Evolutionary conservation across 2,888 invertebrate genomes (phyloP), one percentile per base, ranked within the genome.

Genomic region (Apodemia zela): DNA sequence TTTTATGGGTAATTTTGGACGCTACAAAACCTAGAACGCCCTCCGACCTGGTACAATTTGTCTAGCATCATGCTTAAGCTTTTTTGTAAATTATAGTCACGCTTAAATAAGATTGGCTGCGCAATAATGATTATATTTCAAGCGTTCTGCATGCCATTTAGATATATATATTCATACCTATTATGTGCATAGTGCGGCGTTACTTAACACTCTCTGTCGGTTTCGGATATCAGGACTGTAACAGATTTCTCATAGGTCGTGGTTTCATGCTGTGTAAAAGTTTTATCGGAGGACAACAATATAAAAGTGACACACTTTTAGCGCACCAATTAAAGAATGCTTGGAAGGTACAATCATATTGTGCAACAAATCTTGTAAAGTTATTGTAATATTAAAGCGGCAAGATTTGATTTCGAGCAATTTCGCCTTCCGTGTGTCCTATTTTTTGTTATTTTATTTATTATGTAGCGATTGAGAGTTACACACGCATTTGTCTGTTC

Each of bases 131-230:
- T 90, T 89, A 86, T 89, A 91, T 89, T 90, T 89, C 91, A 91
- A 90, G 89, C 90, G 89, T 91, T 91, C 91, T 91, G 90, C 90
- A 91, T 91, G 90, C 89, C 89, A 89, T 88, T 91, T 91, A 91
- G 91, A 91, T 88, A 84, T 87, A 87, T 89, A 86, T 90, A 89
- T 89, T 87, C 89, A 90, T 91, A 82, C 90, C 85, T 88, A 83
- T 83, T 86, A 87, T 89, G 88, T 88, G 89, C 90, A 86, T 91
- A 91, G 89, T 85, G 87, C 87, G 83, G 87, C 87, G 84, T 87
- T 84, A 76, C 77, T 85, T 89, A 89, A 88, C 89, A 88, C 85
- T 76, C 84, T 84, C 84, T 80, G 85, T 80, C 86, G 89, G 89
- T 87, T 84, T 80, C 83, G 89, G 89, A 84, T 79, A 81, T 82